Evolutionary conservation across 2,113 vertebrate species (phyloP).

Genomic region (Ivindomyrus marchei): DNA sequence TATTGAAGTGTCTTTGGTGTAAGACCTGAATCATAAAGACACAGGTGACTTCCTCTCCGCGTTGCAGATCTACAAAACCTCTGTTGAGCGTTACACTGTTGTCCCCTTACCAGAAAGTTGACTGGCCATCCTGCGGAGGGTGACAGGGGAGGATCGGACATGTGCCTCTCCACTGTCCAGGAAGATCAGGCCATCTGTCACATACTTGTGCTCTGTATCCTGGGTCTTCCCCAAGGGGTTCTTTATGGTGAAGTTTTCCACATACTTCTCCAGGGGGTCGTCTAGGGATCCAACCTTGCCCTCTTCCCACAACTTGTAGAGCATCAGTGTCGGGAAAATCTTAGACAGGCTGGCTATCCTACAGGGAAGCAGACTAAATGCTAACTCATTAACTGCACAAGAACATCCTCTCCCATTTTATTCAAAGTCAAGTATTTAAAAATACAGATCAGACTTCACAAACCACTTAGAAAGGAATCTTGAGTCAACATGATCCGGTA

Average conservation of each 20-base stretch:
- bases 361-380: constrained; percentile 18
- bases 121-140: constrained; percentile 82
- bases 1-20: not conserved
- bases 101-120: constrained; percentile 69
- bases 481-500: not conserved
- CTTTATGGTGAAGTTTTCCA: constrained; percentile 71
- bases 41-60: not conserved
- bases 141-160: constrained; percentile 67
- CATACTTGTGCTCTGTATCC: constrained; percentile 58
- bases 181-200: constrained; percentile 64
- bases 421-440: not conserved
- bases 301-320: constrained; percentile 87
- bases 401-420: not conserved
- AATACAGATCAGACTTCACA: not conserved
- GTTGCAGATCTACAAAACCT: no score
- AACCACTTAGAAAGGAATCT: not conserved
- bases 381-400: not conserved
- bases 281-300: constrained; percentile 74
- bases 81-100: not conserved
- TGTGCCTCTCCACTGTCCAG: constrained; percentile 64
- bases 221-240: constrained; percentile 67
- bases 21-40: not conserved
- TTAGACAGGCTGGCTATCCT: constrained; percentile 87
- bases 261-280: constrained; percentile 75
- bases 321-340: constrained; percentile 82